Conservation (phyloP, 2,113 vertebrate species). For the Brevimyrus niger region DNA sequence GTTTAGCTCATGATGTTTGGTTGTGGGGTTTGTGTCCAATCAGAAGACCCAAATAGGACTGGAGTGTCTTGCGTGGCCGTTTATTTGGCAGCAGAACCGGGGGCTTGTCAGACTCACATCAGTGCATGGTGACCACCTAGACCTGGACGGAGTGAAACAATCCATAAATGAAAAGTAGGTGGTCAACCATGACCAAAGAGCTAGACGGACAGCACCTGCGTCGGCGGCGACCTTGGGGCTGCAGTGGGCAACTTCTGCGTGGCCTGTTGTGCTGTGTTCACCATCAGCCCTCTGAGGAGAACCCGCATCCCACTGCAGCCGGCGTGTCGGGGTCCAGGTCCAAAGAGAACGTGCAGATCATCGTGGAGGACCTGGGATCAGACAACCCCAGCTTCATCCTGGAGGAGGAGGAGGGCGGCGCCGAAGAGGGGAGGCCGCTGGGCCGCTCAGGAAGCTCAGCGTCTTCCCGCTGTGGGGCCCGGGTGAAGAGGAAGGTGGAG, state of each 20-base stretch:
- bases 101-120: constrained; percentile 11
- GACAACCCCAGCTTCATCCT: constrained; percentile 52
- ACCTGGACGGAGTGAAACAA: not conserved
- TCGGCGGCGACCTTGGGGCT: constrained; percentile 17
- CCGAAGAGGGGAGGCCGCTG: constrained; percentile 10
- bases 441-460: constrained; percentile 42
- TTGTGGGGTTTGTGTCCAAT: constrained; percentile 14
- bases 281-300: constrained; percentile 27
- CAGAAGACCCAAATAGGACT: constrained; percentile 8
- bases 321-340: constrained; percentile 15
- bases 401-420: constrained; percentile 5
- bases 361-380: constrained; percentile 52
- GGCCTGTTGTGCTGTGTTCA: constrained; percentile 50
- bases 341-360: constrained; percentile 42
- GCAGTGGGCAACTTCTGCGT: not conserved
- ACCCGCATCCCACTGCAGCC: constrained; percentile 26
- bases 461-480: constrained; percentile 34
- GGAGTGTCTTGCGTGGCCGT: constrained; percentile 17
- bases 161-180: not conserved
- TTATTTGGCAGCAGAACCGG: constrained; percentile 9
- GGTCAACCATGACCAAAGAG: not conserved
- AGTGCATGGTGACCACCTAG: not conserved
- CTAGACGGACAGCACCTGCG: not conserved
- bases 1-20: constrained; percentile 28
- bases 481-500: constrained; percentile 46